Evolutionary conservation across 1,140 invertebrate species (phyloP), one percentile per base, ranked within the genome.

Genomic region (Metopolophium dirhodum): DNA sequence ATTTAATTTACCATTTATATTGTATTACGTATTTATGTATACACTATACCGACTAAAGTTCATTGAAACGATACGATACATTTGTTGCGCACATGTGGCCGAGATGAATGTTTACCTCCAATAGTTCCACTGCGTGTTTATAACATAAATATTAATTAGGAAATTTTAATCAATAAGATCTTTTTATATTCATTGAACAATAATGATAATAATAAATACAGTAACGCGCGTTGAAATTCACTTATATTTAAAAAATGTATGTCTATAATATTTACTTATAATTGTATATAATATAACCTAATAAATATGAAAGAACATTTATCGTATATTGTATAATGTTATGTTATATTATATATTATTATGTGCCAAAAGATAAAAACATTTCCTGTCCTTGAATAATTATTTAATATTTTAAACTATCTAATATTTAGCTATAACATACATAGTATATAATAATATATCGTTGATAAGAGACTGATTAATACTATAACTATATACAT

Each of bases 11-110:
- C 11, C 6, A 87, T 87, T 9, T 87, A 22, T 35, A n/a, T 87
- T 30, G 45, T 86, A 47, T 41, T n/a, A 47, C n/a, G 6, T 54
- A 54, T 45, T 30, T 49, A 51, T 87, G n/a, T 49, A n/a, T 35
- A 41, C 41, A 41, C 41, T 41, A 41, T 41, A 49, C 47, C 0
- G 7, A 87, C 47, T 87, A n/a, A 51, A 87, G 86, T 87, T 51
- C 47, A 87, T 87, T 87, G 30, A 35, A 35, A 87, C 30, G 0
- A 51, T 18, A 7, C 30, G 30, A n/a, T 87, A 87, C 47, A 51
- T 87, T 87, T 87, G 47, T 87, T 87, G 47, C 30, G 11, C 86
- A 51, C 86, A 87, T 51, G 86, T 87, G 47, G 47, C 86, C n/a
- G 30, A 35, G 47, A 49, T 87, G 22, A 37, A 26, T 47, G 45